phyloP scores from a whole-genome alignment of 2,113 vertebrate genomes.

The Glaucidium brasilianum region DNA sequence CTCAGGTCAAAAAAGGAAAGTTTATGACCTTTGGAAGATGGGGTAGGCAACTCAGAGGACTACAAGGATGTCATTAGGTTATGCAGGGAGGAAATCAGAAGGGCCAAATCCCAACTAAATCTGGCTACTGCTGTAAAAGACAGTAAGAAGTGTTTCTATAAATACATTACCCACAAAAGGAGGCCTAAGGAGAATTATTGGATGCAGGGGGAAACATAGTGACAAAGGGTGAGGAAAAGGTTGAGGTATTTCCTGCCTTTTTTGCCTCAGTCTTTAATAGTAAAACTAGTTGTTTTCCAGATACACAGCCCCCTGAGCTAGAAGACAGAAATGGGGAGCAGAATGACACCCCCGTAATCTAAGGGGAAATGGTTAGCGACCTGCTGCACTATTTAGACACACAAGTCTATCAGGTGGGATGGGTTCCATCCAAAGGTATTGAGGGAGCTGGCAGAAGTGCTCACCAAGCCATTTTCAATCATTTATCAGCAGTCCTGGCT shows the following conservation, averaged over 20 bases:
- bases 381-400: background rate
- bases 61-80: background rate
- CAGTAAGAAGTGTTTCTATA: too few relatives aligned
- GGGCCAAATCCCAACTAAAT: background rate
- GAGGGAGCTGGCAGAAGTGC: background rate
- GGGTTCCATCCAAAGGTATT: background rate
- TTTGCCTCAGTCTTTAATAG: background rate
- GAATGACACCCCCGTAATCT: background rate
- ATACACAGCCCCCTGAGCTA: background rate
- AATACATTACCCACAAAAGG: too few relatives aligned
- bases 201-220: background rate
- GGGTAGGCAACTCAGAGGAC: too few relatives aligned
- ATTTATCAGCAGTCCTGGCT: background rate
- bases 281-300: background rate
- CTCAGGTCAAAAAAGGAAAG: too few relatives aligned
- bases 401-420: background rate
- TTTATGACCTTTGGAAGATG: too few relatives aligned
- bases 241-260: background rate
- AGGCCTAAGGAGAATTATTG: background rate
- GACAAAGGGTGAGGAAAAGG: background rate
- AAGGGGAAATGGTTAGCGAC: background rate
- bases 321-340: accelerated
- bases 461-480: background rate
- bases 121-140: background rate
- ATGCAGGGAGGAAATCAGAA: background rate